Base-by-base conservation (phyloP, 2,888 invertebrate species). In the Danaus chrysippus region DNA sequence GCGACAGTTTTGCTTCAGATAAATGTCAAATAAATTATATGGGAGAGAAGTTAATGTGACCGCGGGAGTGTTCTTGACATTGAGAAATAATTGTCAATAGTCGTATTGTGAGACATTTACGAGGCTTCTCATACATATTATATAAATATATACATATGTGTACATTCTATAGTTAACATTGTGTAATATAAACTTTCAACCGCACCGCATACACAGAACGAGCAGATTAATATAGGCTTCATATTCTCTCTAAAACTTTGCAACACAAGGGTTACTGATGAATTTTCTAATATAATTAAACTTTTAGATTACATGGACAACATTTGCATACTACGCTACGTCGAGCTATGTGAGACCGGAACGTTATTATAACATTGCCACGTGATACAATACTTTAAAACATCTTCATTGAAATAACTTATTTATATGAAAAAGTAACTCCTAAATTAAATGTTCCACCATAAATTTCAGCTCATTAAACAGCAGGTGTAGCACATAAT, bases 271-370 rank as follows among this genome's bases (percentile, higher is more conserved):
- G 66, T 62, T 64, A 61, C 55, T 52, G 56, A 59, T 62, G 62
- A 64, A 68, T 61, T 64, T 56, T 23, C 57, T 61, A 57, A 57
- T 61, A 43, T 68, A 64, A 68, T 68, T 66, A 66, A 64, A 68
- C 62, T 66, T 66, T 56, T 57, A 57, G 58, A 59, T 61, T 42
- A 23, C 49, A 43, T 42, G 61, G 57, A 42, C 54, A 44, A 19
- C 15, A 46, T 46, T 46, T 9, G 15, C n/a, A n/a, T 12, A 2
- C n/a, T n/a, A 1, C n/a, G n/a, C 46, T 13, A n/a, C 6, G 46
- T n/a, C 3, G 9, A n/a, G 46, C 15, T 9, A 9, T 15, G 46
- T 46, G 54, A 62, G 61, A 54, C 46, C 42, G 53, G 42, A 66
- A 53, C 44, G 57, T 53, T 61, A 64, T 62, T 60, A 46, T 56